Evolutionary conservation across 2,888 invertebrate species (phyloP), one percentile per base, ranked within the genome.

Genomic region (Drosophila siamana): DNA sequence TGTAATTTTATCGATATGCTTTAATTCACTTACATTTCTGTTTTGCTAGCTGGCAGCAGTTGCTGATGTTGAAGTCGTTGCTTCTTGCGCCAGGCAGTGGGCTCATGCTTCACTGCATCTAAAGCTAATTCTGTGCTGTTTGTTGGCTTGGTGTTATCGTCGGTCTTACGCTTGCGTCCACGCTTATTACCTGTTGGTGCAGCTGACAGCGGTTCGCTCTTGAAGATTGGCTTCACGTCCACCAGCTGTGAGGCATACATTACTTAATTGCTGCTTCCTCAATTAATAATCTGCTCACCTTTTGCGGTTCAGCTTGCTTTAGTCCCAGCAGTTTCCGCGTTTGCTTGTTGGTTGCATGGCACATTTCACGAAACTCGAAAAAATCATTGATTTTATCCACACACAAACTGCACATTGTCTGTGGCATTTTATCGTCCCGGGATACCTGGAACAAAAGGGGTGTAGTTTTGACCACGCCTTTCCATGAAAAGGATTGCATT

Each of bases 381-480:
- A 94, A 94, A 76, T 94, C 94, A 80, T 94, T 94, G 59, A 94
- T 93, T 91, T 94, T 94, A 77, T 94, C 94, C 13, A 94, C 93
- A 40, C 94, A 94, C 9, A 94, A 81, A 76, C 93, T 93, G 73
- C 94, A 94, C 57, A 94, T 94, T 9, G 94, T 92, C 0, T 94
- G 94, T 0, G 94, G 94, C 94, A 94, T 94, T 83, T 93, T 93
- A 74, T 94, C 94, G 64, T 93, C 92, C 69, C 92, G 91, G 6
- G 91, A 89, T 0, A 94, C 93, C 94, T 94, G 65, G 15, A 70
- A 78, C 48, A 30, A 69, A 76, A 59, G 61, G 44, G 38, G 22
- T 16, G 13, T 44, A 11, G 8, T 28, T 40, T 40, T 13, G 1
- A 8, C 24, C 41, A 62, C 30, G 15, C 44, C 44, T 15, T n/a